Base-by-base conservation (phyloP, 2,888 invertebrate genomes). In the Erebia epiphron region DNA sequence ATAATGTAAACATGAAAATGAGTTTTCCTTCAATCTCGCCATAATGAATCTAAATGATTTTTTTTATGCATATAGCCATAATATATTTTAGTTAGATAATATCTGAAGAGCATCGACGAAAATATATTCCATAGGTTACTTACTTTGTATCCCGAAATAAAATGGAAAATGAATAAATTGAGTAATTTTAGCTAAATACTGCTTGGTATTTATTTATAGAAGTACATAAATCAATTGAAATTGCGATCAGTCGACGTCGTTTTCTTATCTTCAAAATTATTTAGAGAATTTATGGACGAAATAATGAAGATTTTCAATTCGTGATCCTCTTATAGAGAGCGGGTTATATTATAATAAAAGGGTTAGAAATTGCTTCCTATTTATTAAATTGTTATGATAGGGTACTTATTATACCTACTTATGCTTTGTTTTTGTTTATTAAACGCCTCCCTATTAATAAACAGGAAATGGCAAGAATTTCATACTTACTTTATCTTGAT, bases 311-410 rank as follows among this genome's bases (percentile, higher is more conserved):
- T 64, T 64, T 41, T 41, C 54, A 64, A 64, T 64, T 64, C 54
- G 64, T 64, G 54, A 52, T 64, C 64, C 21, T 54, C 54, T 41
- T 54, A 61, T 18, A 63, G 64, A 64, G 52, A 54, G 35, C 11
- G 52, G 54, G 54, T 54, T 16, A 52, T 54, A 64, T 64, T 54
- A 26, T 50, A 64, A 64, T 64, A 64, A 64, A 64, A 54, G 64
- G 64, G 64, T 64, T 54, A 54, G 54, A 64, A 64, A 64, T 64
- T 52, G 64, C 41, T 64, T n/a, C 54, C 52, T 52, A 64, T 64
- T 64, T 64, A 64, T 67, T 50, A 67, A 67, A 67, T 58, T 58
- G 58, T 58, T 46, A 66, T 26, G 64, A 64, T 54, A 54, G 54
- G 41, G 62, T 50, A 63, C n/a, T 35, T 35, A n/a, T n/a, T n/a